Conservation (phyloP, 2,797 vertebrate genomes). For the Hydrocynus forskahlii region DNA sequence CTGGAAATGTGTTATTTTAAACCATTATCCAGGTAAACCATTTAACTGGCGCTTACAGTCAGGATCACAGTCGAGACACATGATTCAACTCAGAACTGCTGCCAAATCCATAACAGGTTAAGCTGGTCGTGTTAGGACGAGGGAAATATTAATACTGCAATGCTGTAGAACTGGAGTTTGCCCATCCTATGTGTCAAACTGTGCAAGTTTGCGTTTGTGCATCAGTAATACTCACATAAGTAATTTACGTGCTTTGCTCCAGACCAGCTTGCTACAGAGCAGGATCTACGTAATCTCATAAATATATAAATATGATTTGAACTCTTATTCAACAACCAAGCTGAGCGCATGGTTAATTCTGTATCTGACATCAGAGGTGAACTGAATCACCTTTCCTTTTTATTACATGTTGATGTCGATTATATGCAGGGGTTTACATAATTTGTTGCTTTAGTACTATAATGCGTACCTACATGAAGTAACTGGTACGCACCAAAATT, state of each 20-base stretch:
- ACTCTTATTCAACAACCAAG: not conserved
- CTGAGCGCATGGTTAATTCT: not conserved
- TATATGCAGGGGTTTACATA: no score
- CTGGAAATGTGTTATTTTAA: not conserved
- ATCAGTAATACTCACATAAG: conserved; percentile 23
- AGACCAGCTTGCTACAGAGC: not conserved
- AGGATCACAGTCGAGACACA: not conserved
- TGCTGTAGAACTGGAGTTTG: not conserved
- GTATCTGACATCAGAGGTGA: not conserved
- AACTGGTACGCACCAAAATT: no score
- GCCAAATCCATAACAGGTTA: not conserved
- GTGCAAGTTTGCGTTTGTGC: conserved; percentile 4
- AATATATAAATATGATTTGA: conserved; percentile 27
- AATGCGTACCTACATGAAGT: no score
- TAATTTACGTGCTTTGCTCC: conserved; percentile 12
- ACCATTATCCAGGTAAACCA: not conserved
- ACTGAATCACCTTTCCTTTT: not conserved
- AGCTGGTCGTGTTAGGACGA: not conserved
- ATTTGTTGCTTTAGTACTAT: no score
- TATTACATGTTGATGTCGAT: not conserved
- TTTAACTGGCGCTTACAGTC: not conserved
- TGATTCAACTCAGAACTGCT: not conserved
- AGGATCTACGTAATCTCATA: conserved; percentile 34
- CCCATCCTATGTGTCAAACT: not conserved
- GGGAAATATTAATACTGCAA: not conserved